Evolutionary conservation across 2,113 vertebrate genomes (phyloP).

Genomic region (Oncorhynchus kisutch): DNA sequence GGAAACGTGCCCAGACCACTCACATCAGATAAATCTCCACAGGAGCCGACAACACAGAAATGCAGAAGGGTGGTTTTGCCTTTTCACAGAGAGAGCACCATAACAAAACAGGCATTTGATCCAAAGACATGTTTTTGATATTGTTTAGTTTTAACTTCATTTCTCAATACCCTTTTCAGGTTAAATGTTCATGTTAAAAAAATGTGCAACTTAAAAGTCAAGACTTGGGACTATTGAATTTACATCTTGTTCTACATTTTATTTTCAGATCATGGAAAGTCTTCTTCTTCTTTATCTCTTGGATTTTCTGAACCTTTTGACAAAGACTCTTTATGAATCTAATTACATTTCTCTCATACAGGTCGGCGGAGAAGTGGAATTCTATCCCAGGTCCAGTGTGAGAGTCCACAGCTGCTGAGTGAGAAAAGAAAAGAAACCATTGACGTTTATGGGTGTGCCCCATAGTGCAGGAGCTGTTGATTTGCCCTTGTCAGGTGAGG

Average conservation of each 20-base stretch:
- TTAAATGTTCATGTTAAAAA: background rate
- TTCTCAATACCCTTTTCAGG: background rate
- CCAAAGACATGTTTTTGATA: slow-evolving; percentile 24
- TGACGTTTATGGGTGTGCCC: slow-evolving; percentile 40
- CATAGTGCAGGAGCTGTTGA: slow-evolving; percentile 41
- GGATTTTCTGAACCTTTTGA: background rate
- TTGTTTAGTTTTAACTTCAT: background rate
- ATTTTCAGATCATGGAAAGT: no score
- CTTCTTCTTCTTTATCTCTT: no score
- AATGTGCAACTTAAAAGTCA: background rate
- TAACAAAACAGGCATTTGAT: slow-evolving; percentile 39
- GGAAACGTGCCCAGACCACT: slow-evolving; percentile 30
- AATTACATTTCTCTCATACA: background rate
- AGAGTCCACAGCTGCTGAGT: slow-evolving; percentile 18
- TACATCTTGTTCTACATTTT: background rate
- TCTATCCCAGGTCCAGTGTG: background rate
- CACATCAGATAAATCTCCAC: slow-evolving; percentile 36
- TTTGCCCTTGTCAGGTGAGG: slow-evolving; percentile 45
- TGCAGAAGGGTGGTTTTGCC: background rate
- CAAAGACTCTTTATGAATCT: background rate
- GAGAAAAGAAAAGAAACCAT: slow-evolving; percentile 33
- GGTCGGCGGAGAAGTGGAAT: background rate
- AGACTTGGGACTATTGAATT: background rate
- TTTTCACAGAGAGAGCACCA: slow-evolving; percentile 8
- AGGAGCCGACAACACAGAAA: background rate